phyloP scores from a whole-genome alignment of 2,888 invertebrate genomes.

The Ophraella communa region DNA sequence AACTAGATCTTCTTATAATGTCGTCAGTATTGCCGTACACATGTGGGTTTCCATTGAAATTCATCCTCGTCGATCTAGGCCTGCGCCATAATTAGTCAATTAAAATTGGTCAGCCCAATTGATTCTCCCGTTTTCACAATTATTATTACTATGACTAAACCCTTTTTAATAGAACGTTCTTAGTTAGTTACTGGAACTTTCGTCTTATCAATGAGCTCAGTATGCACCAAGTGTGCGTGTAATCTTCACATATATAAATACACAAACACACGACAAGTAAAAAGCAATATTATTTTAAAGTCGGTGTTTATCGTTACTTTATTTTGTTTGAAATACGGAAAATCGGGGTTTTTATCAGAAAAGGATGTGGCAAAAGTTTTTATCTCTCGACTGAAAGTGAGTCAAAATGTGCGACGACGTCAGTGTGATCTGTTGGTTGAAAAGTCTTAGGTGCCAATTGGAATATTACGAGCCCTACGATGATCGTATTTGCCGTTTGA shows the following conservation, averaged over 20 bases:
- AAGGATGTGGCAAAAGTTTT: conserved; percentile 40
- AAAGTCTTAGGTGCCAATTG: conserved; percentile 48
- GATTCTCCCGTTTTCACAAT: conserved; percentile 37
- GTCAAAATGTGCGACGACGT: conserved; percentile 39
- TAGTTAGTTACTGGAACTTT: conserved; percentile 19
- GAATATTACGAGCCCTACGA: conserved; percentile 53
- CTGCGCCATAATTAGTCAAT: conserved; percentile 36
- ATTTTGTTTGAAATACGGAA: conserved; percentile 31
- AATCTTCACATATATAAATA: conserved; percentile 18
- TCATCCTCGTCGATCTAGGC: conserved; percentile 25
- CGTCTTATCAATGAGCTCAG: conserved; percentile 36
- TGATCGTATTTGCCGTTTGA: conserved; percentile 26
- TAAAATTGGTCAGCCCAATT: conserved; percentile 41
- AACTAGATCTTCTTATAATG: conserved; percentile 13
- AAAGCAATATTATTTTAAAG: conserved; percentile 25
- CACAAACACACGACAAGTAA: conserved; percentile 27
- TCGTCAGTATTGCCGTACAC: conserved; percentile 29
- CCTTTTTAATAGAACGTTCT: conserved; percentile 27
- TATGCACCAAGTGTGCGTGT: neutral
- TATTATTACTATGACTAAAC: conserved; percentile 41
- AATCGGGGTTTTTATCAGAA: conserved; percentile 34
- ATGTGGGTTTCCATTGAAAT: conserved; percentile 33
- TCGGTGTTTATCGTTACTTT: conserved; percentile 26
- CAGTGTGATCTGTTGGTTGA: conserved; percentile 54
- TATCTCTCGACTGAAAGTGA: conserved; percentile 33